Percentiles rank a stretch among this genome's conserved stretches.
These are phyloP conservation scores for Lepisosteus osseus DNA, from an alignment of 2,113 vertebrate species.

Conservation along the genomic window DNA sequence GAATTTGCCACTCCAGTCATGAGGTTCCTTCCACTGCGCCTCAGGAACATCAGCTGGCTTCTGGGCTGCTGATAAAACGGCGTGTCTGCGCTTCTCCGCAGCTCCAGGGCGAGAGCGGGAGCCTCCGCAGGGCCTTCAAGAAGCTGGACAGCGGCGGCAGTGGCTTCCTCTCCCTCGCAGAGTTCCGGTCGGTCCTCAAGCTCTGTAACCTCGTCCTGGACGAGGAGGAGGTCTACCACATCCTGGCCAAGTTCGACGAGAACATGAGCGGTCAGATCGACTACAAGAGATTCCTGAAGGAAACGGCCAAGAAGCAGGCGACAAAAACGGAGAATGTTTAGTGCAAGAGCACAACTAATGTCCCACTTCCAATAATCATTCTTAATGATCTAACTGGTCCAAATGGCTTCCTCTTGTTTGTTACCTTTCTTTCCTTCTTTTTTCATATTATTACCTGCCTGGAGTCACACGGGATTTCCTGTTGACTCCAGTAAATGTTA, in stretches of 20 bases:
- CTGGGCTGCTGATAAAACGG: too few species aligned
- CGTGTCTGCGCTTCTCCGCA: conserved; percentile 1
- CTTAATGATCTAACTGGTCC: too few species aligned
- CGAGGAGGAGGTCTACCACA: conserved; percentile 33
- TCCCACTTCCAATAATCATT: too few species aligned
- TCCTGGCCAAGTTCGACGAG: conserved; percentile 38
- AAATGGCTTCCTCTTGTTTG: too few species aligned
- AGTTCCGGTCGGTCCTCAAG: conserved; percentile 38
- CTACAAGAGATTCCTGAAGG: conserved; percentile 41
- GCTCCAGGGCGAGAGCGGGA: conserved; percentile 32
- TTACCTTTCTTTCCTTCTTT: too few species aligned
- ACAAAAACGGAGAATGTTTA: conserved; percentile 38
- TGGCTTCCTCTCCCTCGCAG: conserved; percentile 28
- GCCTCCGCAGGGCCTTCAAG: conserved; percentile 36
- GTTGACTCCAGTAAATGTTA: too few species aligned
- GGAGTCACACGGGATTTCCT: too few species aligned
- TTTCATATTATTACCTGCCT: too few species aligned
- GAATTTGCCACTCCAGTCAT: too few species aligned
- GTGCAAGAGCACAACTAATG: conserved; percentile 25
- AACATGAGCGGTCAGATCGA: conserved; percentile 37
- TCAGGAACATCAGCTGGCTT: too few species aligned
- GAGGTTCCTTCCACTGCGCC: too few species aligned
- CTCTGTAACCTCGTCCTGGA: conserved; percentile 35
- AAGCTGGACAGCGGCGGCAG: conserved; percentile 32
- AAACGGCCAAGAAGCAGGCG: conserved; percentile 4